phyloP scores from a whole-genome alignment of 1,140 invertebrate species.

The Papilio machaon region DNA sequence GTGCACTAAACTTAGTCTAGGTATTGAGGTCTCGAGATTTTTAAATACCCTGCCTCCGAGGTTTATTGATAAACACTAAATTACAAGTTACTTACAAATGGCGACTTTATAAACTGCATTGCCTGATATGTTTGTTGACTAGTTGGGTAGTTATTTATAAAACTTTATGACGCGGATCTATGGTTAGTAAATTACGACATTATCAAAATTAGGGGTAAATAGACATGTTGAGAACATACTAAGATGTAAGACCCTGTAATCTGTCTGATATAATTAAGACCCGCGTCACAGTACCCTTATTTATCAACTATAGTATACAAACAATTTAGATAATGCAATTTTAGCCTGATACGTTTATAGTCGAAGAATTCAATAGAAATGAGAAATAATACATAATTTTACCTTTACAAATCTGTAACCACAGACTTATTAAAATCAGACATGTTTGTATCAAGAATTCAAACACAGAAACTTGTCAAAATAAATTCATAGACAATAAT shows the following conservation, averaged over 20 bases:
- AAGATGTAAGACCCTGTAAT: neutral
- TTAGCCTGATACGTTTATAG: neutral
- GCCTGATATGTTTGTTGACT: constrained; percentile 28
- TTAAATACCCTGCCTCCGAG: constrained; percentile 26
- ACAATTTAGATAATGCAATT: constrained; percentile 24
- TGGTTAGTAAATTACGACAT: neutral
- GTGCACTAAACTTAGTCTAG: constrained; percentile 32
- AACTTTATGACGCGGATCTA: neutral
- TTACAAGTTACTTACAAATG: constrained; percentile 20
- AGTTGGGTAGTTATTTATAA: constrained; percentile 13
- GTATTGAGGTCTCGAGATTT: constrained; percentile 29
- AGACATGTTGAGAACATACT: neutral
- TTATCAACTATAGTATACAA: constrained; percentile 10
- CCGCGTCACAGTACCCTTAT: neutral
- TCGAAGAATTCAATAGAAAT: too few relatives aligned
- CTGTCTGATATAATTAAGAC: neutral
- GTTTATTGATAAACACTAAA: neutral
- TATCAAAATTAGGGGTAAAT: neutral
- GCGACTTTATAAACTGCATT: constrained; percentile 34
- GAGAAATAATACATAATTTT: too few relatives aligned
- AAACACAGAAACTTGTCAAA: too few relatives aligned
- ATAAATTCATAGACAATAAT: too few relatives aligned
- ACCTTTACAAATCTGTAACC: too few relatives aligned
- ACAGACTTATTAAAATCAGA: too few relatives aligned
- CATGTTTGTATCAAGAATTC: too few relatives aligned